Percentiles rank a stretch among this genome's conserved stretches.
These are phyloP conservation scores for Vireo griseus DNA, from an alignment of 2,797 vertebrate species.

Conservation along the genomic window DNA sequence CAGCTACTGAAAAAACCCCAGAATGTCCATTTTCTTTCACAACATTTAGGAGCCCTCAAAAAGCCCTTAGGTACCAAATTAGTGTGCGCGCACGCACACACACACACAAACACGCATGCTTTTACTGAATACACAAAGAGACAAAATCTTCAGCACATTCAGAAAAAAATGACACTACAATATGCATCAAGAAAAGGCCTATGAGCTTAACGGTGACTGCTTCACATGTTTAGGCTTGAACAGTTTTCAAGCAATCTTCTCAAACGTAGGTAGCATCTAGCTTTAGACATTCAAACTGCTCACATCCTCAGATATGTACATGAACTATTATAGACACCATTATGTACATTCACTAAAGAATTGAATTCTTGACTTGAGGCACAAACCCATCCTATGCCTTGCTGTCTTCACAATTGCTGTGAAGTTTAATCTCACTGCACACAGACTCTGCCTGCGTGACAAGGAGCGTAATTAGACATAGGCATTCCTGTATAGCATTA, in stretches of 20 bases:
- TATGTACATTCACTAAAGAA: constrained; percentile 18
- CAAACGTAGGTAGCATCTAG: not conserved
- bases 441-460: not conserved
- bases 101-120: not conserved
- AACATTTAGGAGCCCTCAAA: not conserved
- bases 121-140: constrained; percentile 9
- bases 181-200: constrained; percentile 5
- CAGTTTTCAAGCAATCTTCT: not conserved
- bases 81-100: rapidly evolving
- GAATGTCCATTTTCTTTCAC: not conserved
- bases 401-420: not conserved
- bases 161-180: not conserved
- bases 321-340: not conserved
- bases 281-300: not conserved
- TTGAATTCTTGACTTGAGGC: not conserved
- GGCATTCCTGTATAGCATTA: not conserved
- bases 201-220: constrained; percentile 5
- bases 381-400: not conserved
- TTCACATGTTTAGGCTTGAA: constrained; percentile 41
- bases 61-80: not conserved
- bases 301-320: not conserved
- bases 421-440: not conserved
- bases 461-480: not conserved
- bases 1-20: not conserved
- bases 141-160: constrained; percentile 12